A percentile compares a stretch with the other conserved stretches of the same genome.
Evolutionary conservation across 1,140 invertebrate species (phyloP).

Genomic region (Drosophila mojavensis): DNA sequence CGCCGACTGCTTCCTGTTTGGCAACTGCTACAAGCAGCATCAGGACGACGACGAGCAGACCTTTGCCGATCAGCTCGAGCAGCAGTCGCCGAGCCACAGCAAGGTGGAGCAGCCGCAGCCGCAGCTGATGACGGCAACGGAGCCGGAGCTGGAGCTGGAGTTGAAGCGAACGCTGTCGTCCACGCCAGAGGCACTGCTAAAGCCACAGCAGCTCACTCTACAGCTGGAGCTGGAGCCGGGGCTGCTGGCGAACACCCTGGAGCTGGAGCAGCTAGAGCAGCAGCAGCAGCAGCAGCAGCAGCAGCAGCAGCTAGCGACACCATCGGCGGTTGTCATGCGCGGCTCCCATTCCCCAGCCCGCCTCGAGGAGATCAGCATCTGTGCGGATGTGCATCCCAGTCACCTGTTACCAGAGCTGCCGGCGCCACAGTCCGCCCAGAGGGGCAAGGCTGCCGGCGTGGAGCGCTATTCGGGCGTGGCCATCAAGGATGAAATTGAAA

Average conservation of each 20-base stretch:
- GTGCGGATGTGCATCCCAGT: slow-evolving; percentile 50
- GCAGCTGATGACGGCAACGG: background rate
- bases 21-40: slow-evolving; percentile 32
- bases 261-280: background rate
- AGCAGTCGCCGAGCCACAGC: slow-evolving; percentile 1
- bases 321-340: background rate
- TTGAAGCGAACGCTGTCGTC: background rate
- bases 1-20: slow-evolving; percentile 30
- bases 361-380: slow-evolving; percentile 37
- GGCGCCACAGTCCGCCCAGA: too few relatives aligned
- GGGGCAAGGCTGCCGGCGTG: background rate
- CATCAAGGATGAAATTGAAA: slow-evolving; percentile 54
- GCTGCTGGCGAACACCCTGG: background rate
- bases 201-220: background rate
- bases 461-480: slow-evolving; percentile 40
- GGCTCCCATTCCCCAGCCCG: slow-evolving; percentile 57
- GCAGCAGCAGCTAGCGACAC: too few relatives aligned
- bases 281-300: background rate
- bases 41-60: slow-evolving; percentile 50
- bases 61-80: slow-evolving; percentile 38
- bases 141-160: background rate
- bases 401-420: background rate
- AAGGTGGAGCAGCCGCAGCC: slow-evolving; percentile 16
- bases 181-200: background rate
- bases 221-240: background rate